These are phyloP conservation scores for Trichopria drosophilae DNA, from an alignment of 2,888 invertebrate genomes.

Conservation along the genomic window DNA sequence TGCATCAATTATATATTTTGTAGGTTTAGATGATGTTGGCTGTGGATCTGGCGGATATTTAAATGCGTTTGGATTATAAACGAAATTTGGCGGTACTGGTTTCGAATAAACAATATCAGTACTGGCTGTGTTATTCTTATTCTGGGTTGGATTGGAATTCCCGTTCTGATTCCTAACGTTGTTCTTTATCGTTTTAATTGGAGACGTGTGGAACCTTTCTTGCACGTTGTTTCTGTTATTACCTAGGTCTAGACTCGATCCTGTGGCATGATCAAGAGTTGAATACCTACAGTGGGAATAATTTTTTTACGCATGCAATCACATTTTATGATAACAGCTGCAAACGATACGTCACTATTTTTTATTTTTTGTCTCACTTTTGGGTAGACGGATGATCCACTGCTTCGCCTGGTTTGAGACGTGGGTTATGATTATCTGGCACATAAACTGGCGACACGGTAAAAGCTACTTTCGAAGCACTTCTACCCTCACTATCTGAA, in stretches of 20 bases:
- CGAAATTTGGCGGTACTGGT: too few species aligned
- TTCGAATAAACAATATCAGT: constrained; percentile 32
- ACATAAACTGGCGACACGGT: constrained; percentile 48
- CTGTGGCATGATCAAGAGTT: constrained; percentile 44
- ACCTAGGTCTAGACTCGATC: constrained; percentile 39
- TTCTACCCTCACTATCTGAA: constrained; percentile 36
- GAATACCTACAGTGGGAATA: constrained; percentile 40
- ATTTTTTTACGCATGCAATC: not conserved
- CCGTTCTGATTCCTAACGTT: constrained; percentile 6
- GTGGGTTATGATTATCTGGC: constrained; percentile 34
- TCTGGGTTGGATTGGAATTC: constrained; percentile 8
- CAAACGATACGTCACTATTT: not conserved
- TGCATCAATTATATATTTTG: too few species aligned
- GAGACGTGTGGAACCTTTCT: constrained; percentile 50
- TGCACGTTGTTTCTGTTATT: constrained; percentile 39
- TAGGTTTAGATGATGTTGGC: too few species aligned
- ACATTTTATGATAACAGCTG: not conserved
- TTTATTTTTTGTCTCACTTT: constrained; percentile 35
- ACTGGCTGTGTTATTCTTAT: constrained; percentile 1
- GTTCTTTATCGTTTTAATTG: constrained; percentile 32
- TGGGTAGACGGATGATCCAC: constrained; percentile 42
- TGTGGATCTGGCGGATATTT: too few species aligned
- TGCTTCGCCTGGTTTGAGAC: constrained; percentile 48
- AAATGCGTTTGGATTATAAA: too few species aligned
- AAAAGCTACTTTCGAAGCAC: constrained; percentile 42